Evolutionary conservation across 2,113 vertebrate species (phyloP), one percentile per base, ranked within the genome.

Genomic region (Cardinalis cardinalis): DNA sequence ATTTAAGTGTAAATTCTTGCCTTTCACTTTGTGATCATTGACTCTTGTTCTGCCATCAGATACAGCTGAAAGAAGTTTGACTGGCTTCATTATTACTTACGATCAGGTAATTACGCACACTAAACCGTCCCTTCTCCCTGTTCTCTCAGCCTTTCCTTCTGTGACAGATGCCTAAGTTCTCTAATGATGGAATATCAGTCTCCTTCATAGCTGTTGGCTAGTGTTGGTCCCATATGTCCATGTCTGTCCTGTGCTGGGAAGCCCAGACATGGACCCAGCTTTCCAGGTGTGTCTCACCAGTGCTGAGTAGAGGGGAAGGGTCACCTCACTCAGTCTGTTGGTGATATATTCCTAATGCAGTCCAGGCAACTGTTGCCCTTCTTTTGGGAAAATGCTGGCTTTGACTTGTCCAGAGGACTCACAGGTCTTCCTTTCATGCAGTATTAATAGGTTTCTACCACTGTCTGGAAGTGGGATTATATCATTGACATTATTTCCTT

Each of bases 181-280:
- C 31, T 73, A 59, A 36, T 29, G 12, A 48, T 23, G n/a, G 52
- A n/a, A 14, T 14, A 31, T 40, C 26, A 46, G 2, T 12, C 23
- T 61, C 28, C 43, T 52, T 48, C 52, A 34, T 4, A 24, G 34
- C 28, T 49, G 13, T 18, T 70, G 44, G 6, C 25, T 46, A 14
- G 8, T 0, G 0, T 28, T 1, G 2, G 28, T 48, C 32, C 21
- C 23, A 13, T 11, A 8, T 65, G 21, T 32, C 16, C 18, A 6
- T 8, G 6, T 48, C 10, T 64, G 18, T 51, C 40, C 32, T 17
- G 13, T 20, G 5, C 14, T 49, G 31, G 14, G 34, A 14, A 77
- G 25, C 8, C 40, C 40, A 72, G 23, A 36, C 41, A 9, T 43
- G 24, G 28, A 34, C 11, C 12, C 55, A 48, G 19, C 3, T 66